Conservation (phyloP, 2,888 invertebrate species). For the Conistra vaccinii region DNA sequence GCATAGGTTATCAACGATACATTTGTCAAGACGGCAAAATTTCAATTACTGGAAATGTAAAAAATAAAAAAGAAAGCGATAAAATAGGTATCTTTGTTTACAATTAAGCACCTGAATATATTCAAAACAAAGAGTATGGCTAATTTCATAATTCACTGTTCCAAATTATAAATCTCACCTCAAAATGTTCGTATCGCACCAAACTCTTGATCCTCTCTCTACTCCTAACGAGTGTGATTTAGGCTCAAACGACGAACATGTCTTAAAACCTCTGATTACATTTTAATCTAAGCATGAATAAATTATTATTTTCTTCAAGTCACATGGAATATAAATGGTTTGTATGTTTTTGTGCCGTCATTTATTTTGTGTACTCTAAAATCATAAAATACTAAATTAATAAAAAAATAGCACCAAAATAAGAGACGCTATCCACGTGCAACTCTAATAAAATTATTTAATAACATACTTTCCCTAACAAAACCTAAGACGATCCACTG, state of each 20-base stretch:
- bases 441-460: too few relatives aligned
- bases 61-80: background rate
- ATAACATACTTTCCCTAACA: too few relatives aligned
- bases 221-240: slow-evolving; percentile 9
- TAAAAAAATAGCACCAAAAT: too few relatives aligned
- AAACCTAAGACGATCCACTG: too few relatives aligned
- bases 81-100: too few relatives aligned
- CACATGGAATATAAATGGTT: background rate
- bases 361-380: background rate
- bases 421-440: too few relatives aligned
- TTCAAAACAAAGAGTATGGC: background rate
- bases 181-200: background rate
- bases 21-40: background rate
- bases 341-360: background rate
- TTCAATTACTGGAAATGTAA: background rate
- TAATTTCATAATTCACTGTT: background rate
- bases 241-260: slow-evolving; percentile 4
- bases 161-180: slow-evolving; percentile 32
- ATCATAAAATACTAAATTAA: too few relatives aligned
- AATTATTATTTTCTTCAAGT: slow-evolving; percentile 13
- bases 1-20: too few relatives aligned
- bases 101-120: background rate
- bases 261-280: slow-evolving; percentile 33
- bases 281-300: slow-evolving; percentile 34
- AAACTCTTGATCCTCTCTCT: slow-evolving; percentile 12